Base-by-base conservation (phyloP, 2,797 vertebrate species). In the Scolopax rusticola region DNA sequence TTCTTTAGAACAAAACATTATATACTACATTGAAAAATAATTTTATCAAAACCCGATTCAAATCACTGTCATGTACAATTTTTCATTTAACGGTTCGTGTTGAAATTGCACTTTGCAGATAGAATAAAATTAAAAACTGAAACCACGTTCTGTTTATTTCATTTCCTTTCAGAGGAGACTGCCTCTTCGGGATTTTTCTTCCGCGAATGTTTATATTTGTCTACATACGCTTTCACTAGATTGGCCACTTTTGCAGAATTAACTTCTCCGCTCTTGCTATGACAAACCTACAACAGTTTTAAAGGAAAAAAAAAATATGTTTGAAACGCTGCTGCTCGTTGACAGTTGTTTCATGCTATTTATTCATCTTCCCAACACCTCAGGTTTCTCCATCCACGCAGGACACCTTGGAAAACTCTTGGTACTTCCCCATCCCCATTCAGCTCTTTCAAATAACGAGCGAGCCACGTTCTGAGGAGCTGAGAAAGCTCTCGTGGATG, bases 191-290 rank as follows among this genome's bases (percentile, higher is more conserved):
- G 88, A 84, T 98, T 98, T 94, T 98, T 99, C 98, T 97, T 98
- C 97, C 99, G 99, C 48, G 98, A 98, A 81, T 99, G 99, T 96
- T 99, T 99, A 97, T 99, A 99, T 97, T 99, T 99, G 98, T 99
- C 99, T 88, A 99, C 99, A 27, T 99, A 99, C 0, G 99, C 99
- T 97, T 99, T 99, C 90, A 99, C 99, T 77, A 99, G 98, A 97
- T 99, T 99, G 81, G 99, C 99, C 97, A 99, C 99, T 97, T 99
- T 99, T 43, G 98, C 98, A 90, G 99, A 98, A 98, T 99, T 99
- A 81, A 99, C 99, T 98, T 99, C 99, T 51, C 99, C 99, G 4
- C 99, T 99, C 97, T 99, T 99, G 98, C 99, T 99, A 91, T 99
- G 99, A 97, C 99, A 99, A 86, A 99, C 98, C 99, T 99, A 95